Percentiles rank a stretch among this genome's conserved stretches.
These are phyloP conservation scores for Peromyscus polionotus DNA, from an alignment of 2,113 vertebrate genomes.

Conservation along the genomic window DNA sequence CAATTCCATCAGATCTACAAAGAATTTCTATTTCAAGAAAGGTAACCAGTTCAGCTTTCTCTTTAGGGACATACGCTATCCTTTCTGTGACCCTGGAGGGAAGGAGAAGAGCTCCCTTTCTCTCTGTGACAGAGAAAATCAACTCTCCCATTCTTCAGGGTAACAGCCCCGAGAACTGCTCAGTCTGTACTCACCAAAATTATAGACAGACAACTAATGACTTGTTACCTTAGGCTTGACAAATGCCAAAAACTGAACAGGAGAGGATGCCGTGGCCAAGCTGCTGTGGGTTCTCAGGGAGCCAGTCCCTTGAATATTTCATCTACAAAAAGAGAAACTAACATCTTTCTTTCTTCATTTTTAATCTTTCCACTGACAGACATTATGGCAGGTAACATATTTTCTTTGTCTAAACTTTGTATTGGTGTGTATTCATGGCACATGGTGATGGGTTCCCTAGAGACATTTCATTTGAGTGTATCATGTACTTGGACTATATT, in stretches of 20 bases:
- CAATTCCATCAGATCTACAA: neutral
- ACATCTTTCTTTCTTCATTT: conserved; percentile 2
- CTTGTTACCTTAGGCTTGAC: neutral
- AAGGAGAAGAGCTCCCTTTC: neutral
- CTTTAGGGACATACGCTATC: neutral
- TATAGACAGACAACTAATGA: neutral
- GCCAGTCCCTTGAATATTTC: neutral
- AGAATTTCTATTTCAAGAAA: conserved; percentile 46
- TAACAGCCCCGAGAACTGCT: neutral
- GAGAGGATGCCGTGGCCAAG: neutral
- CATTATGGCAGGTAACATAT: neutral
- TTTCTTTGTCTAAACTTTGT: neutral
- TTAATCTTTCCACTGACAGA: neutral
- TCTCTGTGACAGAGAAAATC: conserved; percentile 29
- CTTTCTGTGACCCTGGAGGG: conserved; percentile 8
- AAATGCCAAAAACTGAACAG: neutral
- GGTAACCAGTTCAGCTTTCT: neutral
- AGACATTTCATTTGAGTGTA: neutral
- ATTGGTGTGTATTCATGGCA: neutral
- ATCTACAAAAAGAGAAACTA: neutral
- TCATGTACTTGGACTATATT: neutral
- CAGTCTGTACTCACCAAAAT: neutral
- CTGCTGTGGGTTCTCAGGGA: neutral
- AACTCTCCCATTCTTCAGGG: conserved; percentile 23
- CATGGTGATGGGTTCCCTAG: neutral